Base-by-base conservation (phyloP, 2,888 invertebrate species). In the Pilophorus perplexus region DNA sequence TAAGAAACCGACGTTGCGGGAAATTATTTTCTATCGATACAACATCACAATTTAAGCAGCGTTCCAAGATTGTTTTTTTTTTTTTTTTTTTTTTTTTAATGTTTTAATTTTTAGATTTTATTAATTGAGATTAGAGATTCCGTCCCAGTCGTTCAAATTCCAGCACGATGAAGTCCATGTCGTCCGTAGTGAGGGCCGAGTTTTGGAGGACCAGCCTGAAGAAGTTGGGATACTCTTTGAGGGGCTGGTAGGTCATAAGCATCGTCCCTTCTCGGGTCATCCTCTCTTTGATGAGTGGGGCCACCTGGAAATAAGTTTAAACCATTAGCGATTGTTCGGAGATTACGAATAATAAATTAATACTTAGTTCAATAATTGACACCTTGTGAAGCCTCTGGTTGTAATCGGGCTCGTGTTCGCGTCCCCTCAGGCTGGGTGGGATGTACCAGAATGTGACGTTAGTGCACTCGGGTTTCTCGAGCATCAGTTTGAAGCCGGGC, bases 361-460 rank as follows among this genome's bases (percentile, higher is more conserved):
- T 33, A n/a, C n/a, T n/a, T n/a, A n/a, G n/a, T n/a, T n/a, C n/a
- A n/a, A n/a, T n/a, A n/a, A n/a, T n/a, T n/a, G n/a, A n/a, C n/a
- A 77, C 84, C 78, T 84, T 85, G 76, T 91, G 85, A 54, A 93
- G 76, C 74, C 82, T 83, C 71, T 85, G 82, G 71, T 81, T 81
- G 74, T 81, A 88, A 72, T 84, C 82, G 22, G 80, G 77, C 42
- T 82, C 81, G 66, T 80, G 76, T 71, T 75, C 81, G 70, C 75
- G 78, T 50, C 78, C 82, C 70, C 84, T 81, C 70, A 85, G 80
- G 75, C 84, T 87, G n/a, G 83, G 83, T 0, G 97, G 96, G 12
- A 94, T 78, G 75, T 94, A 97, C 95, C 96, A 97, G 77, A 98
- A 98, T 78, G 94, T 94, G 6, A 97, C 85, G 76, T 97, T 97